phyloP scores from a whole-genome alignment of 2,113 vertebrate species.

The Amblyornis subalaris region DNA sequence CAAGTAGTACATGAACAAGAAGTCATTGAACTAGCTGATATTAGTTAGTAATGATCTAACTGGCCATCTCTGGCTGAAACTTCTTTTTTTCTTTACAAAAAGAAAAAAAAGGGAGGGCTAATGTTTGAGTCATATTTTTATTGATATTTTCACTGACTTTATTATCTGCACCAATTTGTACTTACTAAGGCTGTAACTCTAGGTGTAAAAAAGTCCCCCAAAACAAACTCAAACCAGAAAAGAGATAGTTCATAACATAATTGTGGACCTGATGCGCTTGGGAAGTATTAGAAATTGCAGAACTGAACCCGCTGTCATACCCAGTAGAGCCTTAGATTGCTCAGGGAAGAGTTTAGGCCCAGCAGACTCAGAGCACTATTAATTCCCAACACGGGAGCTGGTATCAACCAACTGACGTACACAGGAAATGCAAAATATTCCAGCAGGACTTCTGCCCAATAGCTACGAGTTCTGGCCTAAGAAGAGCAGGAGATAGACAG shows the following conservation, averaged over 20 bases:
- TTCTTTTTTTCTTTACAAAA: background rate
- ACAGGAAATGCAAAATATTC: background rate
- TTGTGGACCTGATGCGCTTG: background rate
- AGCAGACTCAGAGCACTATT: background rate
- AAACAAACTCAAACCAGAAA: background rate
- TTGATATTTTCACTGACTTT: background rate
- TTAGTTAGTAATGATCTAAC: background rate
- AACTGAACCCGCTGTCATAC: background rate
- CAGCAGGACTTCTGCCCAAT: background rate
- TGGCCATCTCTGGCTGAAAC: background rate
- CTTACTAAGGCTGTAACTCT: background rate
- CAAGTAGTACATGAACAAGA: background rate
- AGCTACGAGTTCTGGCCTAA: background rate
- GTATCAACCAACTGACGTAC: background rate
- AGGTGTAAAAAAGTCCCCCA: background rate
- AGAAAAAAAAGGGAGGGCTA: background rate
- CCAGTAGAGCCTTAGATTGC: background rate
- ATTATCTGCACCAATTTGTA: background rate
- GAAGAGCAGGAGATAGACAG: background rate
- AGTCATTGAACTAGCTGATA: background rate
- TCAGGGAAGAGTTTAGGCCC: background rate
- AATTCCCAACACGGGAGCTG: background rate
- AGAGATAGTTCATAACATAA: background rate
- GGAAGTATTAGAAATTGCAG: background rate
- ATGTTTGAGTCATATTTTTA: background rate